A percentile compares a stretch with the other conserved stretches of the same genome.
Conservation (phyloP, 2,797 vertebrate genomes). For the Brotogeris chrysoptera region DNA sequence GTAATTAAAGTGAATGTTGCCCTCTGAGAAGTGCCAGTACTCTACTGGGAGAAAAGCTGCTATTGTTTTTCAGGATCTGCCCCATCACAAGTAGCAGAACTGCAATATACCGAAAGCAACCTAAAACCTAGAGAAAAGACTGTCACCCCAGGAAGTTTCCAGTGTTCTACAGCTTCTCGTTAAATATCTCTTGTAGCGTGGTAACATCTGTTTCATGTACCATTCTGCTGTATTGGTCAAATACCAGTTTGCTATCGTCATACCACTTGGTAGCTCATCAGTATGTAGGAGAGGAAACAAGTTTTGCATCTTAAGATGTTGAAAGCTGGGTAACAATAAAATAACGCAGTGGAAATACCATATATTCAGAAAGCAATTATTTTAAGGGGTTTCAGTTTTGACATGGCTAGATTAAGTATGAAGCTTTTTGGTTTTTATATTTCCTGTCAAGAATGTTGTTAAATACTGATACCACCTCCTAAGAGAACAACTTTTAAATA, state of each 20-base stretch:
- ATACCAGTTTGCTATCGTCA: slow-evolving; percentile 12
- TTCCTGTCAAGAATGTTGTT: slow-evolving; percentile 64
- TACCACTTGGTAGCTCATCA: slow-evolving; percentile 55
- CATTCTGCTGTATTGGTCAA: slow-evolving; percentile 7
- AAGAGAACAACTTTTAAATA: slow-evolving; percentile 70
- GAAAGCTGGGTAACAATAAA: slow-evolving; percentile 58
- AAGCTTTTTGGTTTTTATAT: slow-evolving; percentile 43
- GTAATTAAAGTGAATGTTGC: slow-evolving; percentile 67
- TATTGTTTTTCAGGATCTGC: neutral
- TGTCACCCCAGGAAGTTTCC: neutral
- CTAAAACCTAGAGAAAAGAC: neutral
- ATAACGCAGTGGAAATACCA: slow-evolving; percentile 35
- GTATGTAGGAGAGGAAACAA: slow-evolving; percentile 39
- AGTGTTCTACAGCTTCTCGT: neutral
- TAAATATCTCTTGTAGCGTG: neutral
- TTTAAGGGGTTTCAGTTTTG: slow-evolving; percentile 60
- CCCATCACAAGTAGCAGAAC: neutral
- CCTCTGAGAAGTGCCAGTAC: slow-evolving; percentile 52
- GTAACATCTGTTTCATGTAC: slow-evolving; percentile 21
- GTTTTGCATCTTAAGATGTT: slow-evolving; percentile 37
- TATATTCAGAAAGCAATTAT: slow-evolving; percentile 63
- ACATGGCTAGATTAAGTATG: slow-evolving; percentile 60
- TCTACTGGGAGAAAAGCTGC: slow-evolving; percentile 5
- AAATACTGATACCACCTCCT: slow-evolving; percentile 69
- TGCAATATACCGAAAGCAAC: neutral